Evolutionary conservation across 1,140 invertebrate species (phyloP), one percentile per base, ranked within the genome.

Genomic region (Himalopsyche phryganea): DNA sequence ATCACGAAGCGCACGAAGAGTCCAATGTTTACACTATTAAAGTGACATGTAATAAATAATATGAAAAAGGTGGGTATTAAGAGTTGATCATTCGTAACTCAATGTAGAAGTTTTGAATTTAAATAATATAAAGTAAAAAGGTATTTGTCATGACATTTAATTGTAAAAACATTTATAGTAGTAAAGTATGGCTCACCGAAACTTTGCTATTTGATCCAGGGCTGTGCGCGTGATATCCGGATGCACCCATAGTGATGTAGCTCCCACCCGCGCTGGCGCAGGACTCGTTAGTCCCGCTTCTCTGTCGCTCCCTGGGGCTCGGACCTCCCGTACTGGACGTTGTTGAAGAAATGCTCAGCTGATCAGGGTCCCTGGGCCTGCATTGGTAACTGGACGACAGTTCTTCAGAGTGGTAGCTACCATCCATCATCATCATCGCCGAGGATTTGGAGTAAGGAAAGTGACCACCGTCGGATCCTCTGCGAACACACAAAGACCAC

Each of bases 101-200:
- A n/a, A n/a, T n/a, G n/a, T n/a, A n/a, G n/a, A n/a, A n/a, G n/a
- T n/a, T n/a, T n/a, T n/a, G n/a, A n/a, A n/a, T n/a, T n/a, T n/a
- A n/a, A n/a, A n/a, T n/a, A n/a, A n/a, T n/a, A n/a, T n/a, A n/a
- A n/a, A n/a, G n/a, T n/a, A n/a, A n/a, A n/a, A n/a, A n/a, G n/a
- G n/a, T n/a, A n/a, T n/a, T n/a, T n/a, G n/a, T n/a, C n/a, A n/a
- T n/a, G n/a, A n/a, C n/a, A n/a, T n/a, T n/a, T n/a, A n/a, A n/a
- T n/a, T n/a, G n/a, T n/a, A n/a, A n/a, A n/a, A n/a, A n/a, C n/a
- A n/a, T n/a, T n/a, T n/a, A n/a, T n/a, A n/a, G n/a, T n/a, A n/a
- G n/a, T n/a, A n/a, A n/a, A n/a, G n/a, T n/a, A n/a, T n/a, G n/a
- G 66, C 72, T 69, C 65, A 76, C 74, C 60, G 74, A 76, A 36